Percentiles rank a stretch among this genome's conserved stretches.
phyloP scores from a whole-genome alignment of 2,113 vertebrate genomes.

The Vidua chalybeata region DNA sequence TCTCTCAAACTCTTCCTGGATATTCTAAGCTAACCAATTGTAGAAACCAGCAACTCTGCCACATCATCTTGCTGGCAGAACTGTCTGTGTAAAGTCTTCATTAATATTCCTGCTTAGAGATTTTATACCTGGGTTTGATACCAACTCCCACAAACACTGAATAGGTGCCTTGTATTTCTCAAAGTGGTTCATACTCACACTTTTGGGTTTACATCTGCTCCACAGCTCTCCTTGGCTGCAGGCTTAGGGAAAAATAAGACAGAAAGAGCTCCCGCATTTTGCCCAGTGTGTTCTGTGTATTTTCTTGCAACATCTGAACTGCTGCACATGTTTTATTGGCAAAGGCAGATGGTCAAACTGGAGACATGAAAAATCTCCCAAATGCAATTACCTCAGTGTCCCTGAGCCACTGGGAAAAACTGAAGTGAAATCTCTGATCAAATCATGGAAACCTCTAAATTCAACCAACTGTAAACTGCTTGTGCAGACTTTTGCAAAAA shows the following conservation, averaged over 20 bases:
- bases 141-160: not conserved
- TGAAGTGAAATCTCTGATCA: not conserved
- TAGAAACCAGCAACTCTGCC: not conserved
- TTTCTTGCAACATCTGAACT: not conserved
- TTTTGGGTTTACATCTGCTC: not conserved
- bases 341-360: slow-evolving; percentile 13
- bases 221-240: not conserved
- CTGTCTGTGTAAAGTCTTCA: not conserved
- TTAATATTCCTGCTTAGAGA: not conserved
- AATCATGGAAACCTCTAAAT: not conserved
- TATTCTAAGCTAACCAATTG: not conserved
- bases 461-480: not conserved
- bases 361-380: not conserved
- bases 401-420: not conserved
- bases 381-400: not conserved
- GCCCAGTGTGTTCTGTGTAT: not conserved
- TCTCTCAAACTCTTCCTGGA: not conserved
- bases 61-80: not conserved
- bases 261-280: not conserved
- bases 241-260: not conserved
- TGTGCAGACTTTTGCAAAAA: not conserved
- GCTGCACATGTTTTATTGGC: not conserved
- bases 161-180: not conserved
- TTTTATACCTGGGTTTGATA: not conserved
- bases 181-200: not conserved